phyloP scores from a whole-genome alignment of 1,140 invertebrate species.

The Wiebesia pumilae region DNA sequence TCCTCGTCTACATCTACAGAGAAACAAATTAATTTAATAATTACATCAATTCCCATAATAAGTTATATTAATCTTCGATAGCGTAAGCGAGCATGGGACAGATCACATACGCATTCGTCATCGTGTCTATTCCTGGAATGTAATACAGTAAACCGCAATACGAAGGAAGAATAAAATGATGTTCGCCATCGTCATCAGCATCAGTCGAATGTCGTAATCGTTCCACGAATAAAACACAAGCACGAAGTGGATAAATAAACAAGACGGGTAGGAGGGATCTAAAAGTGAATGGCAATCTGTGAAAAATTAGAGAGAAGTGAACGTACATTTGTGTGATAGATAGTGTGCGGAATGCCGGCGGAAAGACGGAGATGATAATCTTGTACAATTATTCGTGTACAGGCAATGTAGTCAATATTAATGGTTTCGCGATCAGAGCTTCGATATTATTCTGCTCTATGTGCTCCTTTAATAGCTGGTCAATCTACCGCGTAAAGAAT shows the following conservation, averaged over 20 bases:
- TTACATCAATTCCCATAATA: not conserved
- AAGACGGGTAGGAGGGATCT: not conserved
- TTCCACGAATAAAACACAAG: conserved; percentile 25
- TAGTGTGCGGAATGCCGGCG: conserved; percentile 43
- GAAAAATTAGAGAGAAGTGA: conserved; percentile 35
- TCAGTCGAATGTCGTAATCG: conserved; percentile 21
- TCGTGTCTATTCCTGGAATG: not conserved
- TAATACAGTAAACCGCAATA: not conserved
- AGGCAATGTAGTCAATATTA: conserved; percentile 9
- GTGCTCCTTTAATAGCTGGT: not conserved
- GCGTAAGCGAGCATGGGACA: no score
- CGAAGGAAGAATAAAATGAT: conserved; percentile 23
- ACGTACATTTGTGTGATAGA: no score
- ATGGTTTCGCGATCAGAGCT: conserved; percentile 14
- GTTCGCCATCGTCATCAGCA: conserved; percentile 11
- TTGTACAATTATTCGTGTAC: conserved; percentile 12
- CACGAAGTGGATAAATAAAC: conserved; percentile 36
- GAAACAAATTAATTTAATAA: not conserved
- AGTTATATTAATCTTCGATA: not conserved
- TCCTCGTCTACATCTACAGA: no score
- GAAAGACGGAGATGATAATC: conserved; percentile 47
- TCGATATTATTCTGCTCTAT: not conserved
- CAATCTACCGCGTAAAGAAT: conserved; percentile 16
- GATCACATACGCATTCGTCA: not conserved
- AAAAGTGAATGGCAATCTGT: conserved; percentile 36